Percentiles rank a stretch among this genome's conserved stretches.
Conservation (phyloP, 1,140 invertebrate species). For the Ctenoplectra terminalis region DNA sequence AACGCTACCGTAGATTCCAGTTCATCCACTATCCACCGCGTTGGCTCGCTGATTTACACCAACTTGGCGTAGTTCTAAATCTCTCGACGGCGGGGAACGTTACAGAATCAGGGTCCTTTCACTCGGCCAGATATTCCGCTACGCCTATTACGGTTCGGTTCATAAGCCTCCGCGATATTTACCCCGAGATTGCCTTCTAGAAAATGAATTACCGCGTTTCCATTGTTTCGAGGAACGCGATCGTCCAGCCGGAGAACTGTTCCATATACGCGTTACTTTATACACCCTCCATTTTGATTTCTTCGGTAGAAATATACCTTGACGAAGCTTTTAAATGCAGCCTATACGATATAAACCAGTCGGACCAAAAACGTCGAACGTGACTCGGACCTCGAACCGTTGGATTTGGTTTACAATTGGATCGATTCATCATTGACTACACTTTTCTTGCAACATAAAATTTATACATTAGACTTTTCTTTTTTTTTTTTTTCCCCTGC, state of each 20-base stretch:
- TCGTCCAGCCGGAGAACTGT: slow-evolving; percentile 7
- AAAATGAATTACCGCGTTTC: slow-evolving; percentile 53
- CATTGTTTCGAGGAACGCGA: slow-evolving; percentile 37
- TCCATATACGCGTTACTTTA: no score
- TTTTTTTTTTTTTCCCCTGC: no score
- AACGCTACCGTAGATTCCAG: neutral
- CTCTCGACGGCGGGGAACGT: neutral
- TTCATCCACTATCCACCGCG: neutral
- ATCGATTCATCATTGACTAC: no score
- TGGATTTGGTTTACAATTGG: no score
- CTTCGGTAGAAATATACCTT: no score
- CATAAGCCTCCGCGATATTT: slow-evolving; percentile 27
- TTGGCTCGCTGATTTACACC: slow-evolving; percentile 12
- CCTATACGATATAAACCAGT: no score
- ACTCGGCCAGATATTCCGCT: slow-evolving; percentile 38
- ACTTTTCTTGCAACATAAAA: no score
- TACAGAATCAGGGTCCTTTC: slow-evolving; percentile 35
- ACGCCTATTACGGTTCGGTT: slow-evolving; percentile 15
- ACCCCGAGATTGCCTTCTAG: slow-evolving; percentile 42
- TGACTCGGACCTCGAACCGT: no score
- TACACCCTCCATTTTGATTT: no score
- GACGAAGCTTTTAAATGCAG: no score
- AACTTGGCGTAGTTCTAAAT: slow-evolving; percentile 4
- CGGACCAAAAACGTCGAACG: no score
- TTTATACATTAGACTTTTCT: no score